Conservation (phyloP, 2,888 invertebrate species). For the Conistra vaccinii region DNA sequence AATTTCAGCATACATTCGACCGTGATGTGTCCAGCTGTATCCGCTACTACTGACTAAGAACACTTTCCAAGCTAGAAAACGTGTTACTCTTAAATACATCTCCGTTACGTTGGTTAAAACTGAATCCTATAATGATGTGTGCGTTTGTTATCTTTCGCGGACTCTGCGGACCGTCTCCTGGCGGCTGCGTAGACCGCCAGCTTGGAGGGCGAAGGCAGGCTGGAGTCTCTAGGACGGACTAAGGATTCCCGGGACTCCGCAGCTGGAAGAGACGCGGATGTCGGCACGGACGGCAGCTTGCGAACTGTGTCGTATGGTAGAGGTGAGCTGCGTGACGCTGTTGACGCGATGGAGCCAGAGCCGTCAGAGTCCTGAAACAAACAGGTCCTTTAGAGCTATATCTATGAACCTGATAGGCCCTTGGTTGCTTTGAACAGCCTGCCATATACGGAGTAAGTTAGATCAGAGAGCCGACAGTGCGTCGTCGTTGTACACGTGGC, state of each 20-base stretch:
- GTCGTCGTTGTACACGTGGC: neutral
- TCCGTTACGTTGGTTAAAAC: conserved; percentile 85
- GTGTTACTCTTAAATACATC: neutral
- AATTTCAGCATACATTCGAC: neutral
- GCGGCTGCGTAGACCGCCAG: conserved; percentile 91
- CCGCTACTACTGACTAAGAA: neutral
- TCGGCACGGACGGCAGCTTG: conserved; percentile 87
- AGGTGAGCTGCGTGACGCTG: conserved; percentile 85
- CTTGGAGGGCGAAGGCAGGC: conserved; percentile 92
- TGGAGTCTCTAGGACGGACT: conserved; percentile 86
- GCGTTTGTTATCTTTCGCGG: conserved; percentile 90
- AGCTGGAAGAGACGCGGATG: conserved; percentile 88
- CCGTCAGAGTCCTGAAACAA: conserved; percentile 85
- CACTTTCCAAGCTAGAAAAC: neutral
- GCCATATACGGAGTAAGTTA: neutral
- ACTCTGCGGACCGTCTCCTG: conserved; percentile 90
- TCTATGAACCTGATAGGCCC: neutral
- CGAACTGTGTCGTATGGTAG: conserved; percentile 87
- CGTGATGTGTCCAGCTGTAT: neutral
- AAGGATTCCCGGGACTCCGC: conserved; percentile 89
- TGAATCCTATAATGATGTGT: conserved; percentile 94
- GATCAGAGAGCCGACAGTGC: neutral
- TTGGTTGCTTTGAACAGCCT: neutral
- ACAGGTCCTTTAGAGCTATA: neutral
- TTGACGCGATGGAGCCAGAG: conserved; percentile 87